Evolutionary conservation across 1,140 invertebrate genomes (phyloP), one percentile per base, ranked within the genome.

Genomic region (Drosophila erecta): DNA sequence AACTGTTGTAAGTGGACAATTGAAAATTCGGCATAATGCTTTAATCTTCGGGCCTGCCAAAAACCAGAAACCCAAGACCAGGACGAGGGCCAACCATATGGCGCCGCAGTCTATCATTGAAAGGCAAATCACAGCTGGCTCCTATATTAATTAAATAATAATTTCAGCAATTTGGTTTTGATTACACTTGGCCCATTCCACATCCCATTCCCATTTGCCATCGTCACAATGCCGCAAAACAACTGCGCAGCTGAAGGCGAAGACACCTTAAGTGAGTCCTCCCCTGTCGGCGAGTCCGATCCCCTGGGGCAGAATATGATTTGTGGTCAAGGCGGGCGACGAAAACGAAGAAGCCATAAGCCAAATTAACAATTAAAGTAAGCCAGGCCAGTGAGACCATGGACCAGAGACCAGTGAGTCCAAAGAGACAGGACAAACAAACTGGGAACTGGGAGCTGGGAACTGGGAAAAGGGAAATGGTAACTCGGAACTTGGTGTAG

Each of bases 351-450:
- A 79, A 79, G 66, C 81, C 66, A 84, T 84, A 85, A 85, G 81
- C 81, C 76, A 85, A 80, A 84, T 80, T 85, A 85, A 85, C 81
- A 84, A 84, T 80, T 84, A 85, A 80, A 84, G 69, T 77, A 78
- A 74, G 79, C 79, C 77, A 57, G 46, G 35, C 12, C 27, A 20
- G 30, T 30, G 35, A 15, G 7, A 41, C 40, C 40, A 17, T n/a
- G 5, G n/a, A 15, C 40, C 8, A 44, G 41, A 3, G 17, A 43
- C 15, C 40, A 17, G 15, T 15, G 15, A n/a, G 14, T 17, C 27
- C 8, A 30, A 30, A 15, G 14, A 15, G 22, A 24, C 46, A 27
- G 20, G 40, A 71, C 69, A 71, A 72, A 72, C 66, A 71, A 70
- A 71, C 41, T 44, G 41, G 41, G 10, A 20, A 11, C 41, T 43